These are phyloP conservation scores for Troglohyphantes excavatus DNA, from an alignment of 2,888 invertebrate species.

Conservation along the genomic window DNA sequence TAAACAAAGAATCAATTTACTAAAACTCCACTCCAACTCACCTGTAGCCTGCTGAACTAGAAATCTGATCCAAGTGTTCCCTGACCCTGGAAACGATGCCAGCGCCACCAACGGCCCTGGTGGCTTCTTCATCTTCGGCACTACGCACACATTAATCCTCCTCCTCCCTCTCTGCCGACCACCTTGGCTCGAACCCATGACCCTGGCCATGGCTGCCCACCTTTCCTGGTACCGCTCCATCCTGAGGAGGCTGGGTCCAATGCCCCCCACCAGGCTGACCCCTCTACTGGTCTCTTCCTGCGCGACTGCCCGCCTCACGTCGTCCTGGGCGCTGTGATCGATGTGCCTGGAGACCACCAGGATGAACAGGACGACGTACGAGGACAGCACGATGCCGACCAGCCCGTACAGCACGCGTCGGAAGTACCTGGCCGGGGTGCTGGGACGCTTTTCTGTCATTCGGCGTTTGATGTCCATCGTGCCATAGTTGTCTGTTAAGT, in stretches of 20 bases:
- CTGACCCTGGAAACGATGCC: conserved; percentile 92
- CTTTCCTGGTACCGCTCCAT: conserved; percentile 61
- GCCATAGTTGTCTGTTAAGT: not conserved
- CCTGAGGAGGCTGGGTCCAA: conserved; percentile 30
- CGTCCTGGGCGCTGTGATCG: conserved; percentile 55
- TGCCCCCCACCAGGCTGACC: conserved; percentile 22
- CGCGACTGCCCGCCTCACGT: conserved; percentile 22
- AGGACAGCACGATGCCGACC: conserved; percentile 66
- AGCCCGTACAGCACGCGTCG: conserved; percentile 55
- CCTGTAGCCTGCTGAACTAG: conserved; percentile 88
- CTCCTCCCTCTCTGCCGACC: not conserved
- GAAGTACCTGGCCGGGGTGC: conserved; percentile 52
- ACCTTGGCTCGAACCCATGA: conserved; percentile 1
- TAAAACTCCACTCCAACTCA: too few species aligned
- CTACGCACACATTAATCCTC: conserved; percentile 80
- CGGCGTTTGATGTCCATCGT: conserved; percentile 44
- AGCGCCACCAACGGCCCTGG: conserved; percentile 87
- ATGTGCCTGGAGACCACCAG: conserved; percentile 71
- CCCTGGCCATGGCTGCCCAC: conserved; percentile 47
- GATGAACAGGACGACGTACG: conserved; percentile 75
- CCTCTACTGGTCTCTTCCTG: not conserved
- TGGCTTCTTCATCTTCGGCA: conserved; percentile 80
- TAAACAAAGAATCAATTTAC: too few species aligned
- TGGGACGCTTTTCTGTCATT: conserved; percentile 20
- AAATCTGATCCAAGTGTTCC: conserved; percentile 92